phyloP scores from a whole-genome alignment of 2,888 invertebrate genomes.

The Stratiomys singularior region DNA sequence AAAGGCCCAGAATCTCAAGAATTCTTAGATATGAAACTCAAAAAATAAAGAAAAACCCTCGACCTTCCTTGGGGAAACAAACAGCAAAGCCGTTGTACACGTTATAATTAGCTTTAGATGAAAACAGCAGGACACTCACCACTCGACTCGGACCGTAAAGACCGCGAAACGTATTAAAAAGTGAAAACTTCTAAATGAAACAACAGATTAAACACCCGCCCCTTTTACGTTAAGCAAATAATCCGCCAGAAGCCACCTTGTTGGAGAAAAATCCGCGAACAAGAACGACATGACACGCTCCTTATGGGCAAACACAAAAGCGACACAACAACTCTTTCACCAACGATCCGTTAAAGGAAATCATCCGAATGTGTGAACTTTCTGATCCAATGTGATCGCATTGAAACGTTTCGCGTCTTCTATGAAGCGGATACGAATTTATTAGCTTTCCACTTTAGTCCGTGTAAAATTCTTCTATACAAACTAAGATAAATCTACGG shows the following conservation, averaged over 20 bases:
- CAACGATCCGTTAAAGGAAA: conserved; percentile 12
- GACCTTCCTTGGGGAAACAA: conserved; percentile 5
- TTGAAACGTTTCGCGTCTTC: too few relatives aligned
- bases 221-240: not conserved
- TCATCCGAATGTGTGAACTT: not conserved
- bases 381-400: not conserved
- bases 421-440: too few relatives aligned
- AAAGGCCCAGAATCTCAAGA: not conserved
- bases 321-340: not conserved
- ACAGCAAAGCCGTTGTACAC: not conserved
- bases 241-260: not conserved
- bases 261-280: not conserved
- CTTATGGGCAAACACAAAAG: not conserved
- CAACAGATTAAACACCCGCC: not conserved
- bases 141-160: not conserved
- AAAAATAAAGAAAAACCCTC: not conserved
- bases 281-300: not conserved
- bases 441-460: too few relatives aligned
- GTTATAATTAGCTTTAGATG: not conserved
- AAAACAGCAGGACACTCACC: not conserved
- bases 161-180: not conserved
- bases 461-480: too few relatives aligned
- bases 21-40: not conserved
- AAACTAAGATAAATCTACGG: too few relatives aligned
- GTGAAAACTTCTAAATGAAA: not conserved